A percentile compares a stretch with the other conserved stretches of the same genome.
Evolutionary conservation across 2,797 vertebrate genomes (phyloP).

Genomic region (Macrochelys suwanniensis): DNA sequence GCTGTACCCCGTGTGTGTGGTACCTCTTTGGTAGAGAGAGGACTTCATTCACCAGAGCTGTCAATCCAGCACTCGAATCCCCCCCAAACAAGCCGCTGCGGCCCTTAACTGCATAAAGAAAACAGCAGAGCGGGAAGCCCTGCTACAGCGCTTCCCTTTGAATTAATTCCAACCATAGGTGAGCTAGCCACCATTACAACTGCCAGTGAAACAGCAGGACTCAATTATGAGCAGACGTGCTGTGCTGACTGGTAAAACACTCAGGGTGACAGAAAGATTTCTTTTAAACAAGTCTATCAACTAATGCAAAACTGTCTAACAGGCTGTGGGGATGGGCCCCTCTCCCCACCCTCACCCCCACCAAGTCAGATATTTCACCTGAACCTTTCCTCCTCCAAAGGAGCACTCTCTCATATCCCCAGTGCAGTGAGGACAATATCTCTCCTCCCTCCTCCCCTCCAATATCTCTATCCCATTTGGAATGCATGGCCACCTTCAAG

Average conservation of each 20-base stretch:
- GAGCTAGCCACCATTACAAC: not conserved
- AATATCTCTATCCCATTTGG: not conserved
- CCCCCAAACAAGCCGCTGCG: not conserved
- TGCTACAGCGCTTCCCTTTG: not conserved
- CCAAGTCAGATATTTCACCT: not conserved
- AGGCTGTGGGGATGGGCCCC: not conserved
- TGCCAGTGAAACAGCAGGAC: not conserved
- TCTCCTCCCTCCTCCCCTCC: not conserved
- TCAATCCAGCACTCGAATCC: not conserved
- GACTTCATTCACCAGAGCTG: not conserved
- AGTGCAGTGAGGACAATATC: not conserved
- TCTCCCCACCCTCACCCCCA: not conserved
- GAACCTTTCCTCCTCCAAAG: not conserved
- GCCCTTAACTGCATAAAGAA: not conserved
- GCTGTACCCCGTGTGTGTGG: not conserved
- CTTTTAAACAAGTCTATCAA: not conserved
- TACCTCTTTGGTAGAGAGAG: not conserved
- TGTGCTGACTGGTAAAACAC: not conserved
- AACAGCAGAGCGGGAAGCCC: not conserved
- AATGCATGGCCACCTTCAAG: not conserved
- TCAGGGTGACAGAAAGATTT: not conserved
- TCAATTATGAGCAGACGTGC: not conserved
- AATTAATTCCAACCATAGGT: not conserved
- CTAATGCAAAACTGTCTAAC: not conserved
- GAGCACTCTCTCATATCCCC: not conserved